These are phyloP conservation scores for Ennomos fuscantarius DNA, from an alignment of 2,888 invertebrate genomes.

Conservation along the genomic window DNA sequence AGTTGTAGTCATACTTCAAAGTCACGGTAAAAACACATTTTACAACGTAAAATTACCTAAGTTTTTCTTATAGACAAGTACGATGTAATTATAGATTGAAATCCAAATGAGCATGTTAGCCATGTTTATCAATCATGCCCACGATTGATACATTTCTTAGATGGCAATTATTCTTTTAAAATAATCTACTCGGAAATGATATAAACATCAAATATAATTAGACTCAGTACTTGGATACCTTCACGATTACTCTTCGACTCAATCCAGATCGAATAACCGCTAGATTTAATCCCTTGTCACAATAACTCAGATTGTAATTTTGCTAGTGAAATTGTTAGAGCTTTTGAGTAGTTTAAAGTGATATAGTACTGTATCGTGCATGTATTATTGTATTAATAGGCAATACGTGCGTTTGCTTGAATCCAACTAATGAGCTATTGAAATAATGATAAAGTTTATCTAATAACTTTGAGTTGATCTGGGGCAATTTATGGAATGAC, in stretches of 20 bases:
- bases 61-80: no score
- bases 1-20: no score
- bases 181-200: not conserved
- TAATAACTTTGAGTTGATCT: conserved; percentile 39
- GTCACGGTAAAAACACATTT: no score
- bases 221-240: conserved; percentile 13
- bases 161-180: no score
- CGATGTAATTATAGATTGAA: no score
- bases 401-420: conserved; percentile 19
- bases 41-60: no score
- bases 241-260: conserved; percentile 12
- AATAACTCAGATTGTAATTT: not conserved
- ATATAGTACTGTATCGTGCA: not conserved
- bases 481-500: conserved; percentile 35
- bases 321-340: not conserved
- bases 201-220: not conserved
- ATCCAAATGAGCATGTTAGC: no score
- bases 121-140: no score
- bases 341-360: not conserved
- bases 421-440: conserved; percentile 38
- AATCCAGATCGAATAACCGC: conserved; percentile 1
- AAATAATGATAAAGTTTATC: conserved; percentile 33
- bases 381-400: not conserved
- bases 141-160: no score
- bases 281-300: conserved; percentile 1